phyloP scores from a whole-genome alignment of 2,113 vertebrate species.

The Salvelinus fontinalis region DNA sequence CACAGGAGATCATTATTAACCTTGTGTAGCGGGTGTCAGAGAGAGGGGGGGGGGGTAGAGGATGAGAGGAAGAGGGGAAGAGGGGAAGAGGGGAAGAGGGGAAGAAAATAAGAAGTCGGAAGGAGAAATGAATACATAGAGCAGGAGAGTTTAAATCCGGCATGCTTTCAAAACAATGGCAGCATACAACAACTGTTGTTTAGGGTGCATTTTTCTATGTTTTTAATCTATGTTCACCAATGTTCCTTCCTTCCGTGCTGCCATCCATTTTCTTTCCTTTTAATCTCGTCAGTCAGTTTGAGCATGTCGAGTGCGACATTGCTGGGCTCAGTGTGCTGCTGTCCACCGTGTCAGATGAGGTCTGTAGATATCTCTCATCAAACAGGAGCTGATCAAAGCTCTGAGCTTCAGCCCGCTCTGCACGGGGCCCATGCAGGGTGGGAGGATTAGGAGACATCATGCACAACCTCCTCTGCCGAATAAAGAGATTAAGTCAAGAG shows the following conservation, averaged over 20 bases:
- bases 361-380: constrained; percentile 71
- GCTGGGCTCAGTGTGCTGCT: neutral
- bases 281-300: constrained; percentile 65
- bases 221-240: neutral
- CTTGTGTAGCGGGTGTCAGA: constrained; percentile 37
- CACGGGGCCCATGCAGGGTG: constrained; percentile 43
- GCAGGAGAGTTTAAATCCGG: constrained; percentile 53
- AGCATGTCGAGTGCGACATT: constrained; percentile 40
- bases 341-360: constrained; percentile 57
- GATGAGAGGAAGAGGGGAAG: neutral
- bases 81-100: neutral
- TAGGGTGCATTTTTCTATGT: constrained; percentile 21
- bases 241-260: constrained; percentile 48
- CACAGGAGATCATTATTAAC: constrained; percentile 57
- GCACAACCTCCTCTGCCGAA: constrained; percentile 59
- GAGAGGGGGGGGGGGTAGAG: neutral
- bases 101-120: neutral
- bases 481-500: constrained; percentile 71
- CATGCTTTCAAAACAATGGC: constrained; percentile 39
- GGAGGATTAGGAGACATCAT: constrained; percentile 66
- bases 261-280: constrained; percentile 51
- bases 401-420: constrained; percentile 23
- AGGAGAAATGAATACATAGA: constrained; percentile 15
- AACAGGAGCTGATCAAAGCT: constrained; percentile 72
- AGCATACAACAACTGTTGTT: constrained; percentile 14